phyloP scores from a whole-genome alignment of 2,113 vertebrate genomes.

The Rynchops niger region DNA sequence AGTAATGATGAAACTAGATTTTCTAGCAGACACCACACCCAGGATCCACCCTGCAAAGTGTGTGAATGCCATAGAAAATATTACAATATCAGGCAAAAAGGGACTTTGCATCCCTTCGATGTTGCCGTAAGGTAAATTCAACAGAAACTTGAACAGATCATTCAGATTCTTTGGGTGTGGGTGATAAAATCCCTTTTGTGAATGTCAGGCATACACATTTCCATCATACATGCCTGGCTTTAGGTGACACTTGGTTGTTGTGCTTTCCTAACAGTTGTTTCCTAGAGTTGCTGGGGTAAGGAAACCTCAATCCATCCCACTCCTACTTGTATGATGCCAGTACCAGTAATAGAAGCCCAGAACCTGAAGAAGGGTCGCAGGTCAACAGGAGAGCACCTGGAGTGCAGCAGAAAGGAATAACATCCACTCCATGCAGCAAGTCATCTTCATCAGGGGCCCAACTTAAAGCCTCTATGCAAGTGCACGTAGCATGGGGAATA shows the following conservation, averaged over 20 bases:
- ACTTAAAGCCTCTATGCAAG: neutral
- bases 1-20: neutral
- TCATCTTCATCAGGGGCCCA: neutral
- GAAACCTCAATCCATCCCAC: neutral
- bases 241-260: neutral
- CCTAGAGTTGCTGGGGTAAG: neutral
- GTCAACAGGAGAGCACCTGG: neutral
- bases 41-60: neutral
- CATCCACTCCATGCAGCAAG: neutral
- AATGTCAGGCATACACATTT: neutral
- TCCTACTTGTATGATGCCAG: neutral
- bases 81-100: neutral
- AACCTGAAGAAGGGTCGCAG: neutral
- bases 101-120: neutral
- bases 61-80: neutral
- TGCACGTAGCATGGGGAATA: neutral
- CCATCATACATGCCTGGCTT: neutral
- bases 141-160: neutral
- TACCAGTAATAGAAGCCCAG: neutral
- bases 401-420: neutral
- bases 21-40: neutral
- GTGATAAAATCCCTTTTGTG: neutral
- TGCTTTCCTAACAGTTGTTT: neutral
- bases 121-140: neutral
- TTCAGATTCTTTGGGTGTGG: neutral